Evolutionary conservation across 92 coral and sea anemone genomes (phyloP), one percentile per base, ranked within the genome.

Genomic region (Porites rus): DNA sequence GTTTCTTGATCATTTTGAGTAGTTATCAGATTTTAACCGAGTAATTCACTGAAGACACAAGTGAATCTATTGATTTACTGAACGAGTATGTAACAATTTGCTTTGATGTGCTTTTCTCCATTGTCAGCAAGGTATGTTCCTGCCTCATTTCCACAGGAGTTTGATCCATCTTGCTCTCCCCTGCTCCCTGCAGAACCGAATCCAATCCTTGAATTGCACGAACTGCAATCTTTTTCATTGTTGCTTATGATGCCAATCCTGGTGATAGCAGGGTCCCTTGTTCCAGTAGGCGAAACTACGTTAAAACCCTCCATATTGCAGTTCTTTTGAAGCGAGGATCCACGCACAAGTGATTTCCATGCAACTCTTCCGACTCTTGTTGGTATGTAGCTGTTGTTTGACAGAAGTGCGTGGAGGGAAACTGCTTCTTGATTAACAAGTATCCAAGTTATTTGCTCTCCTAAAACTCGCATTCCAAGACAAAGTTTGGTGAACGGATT

Each of bases 231-330:
- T 0, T 58, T 3, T 31, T 79, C 77, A 28, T 79, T 62, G 70
- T 86, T 70, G 24, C 72, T 61, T 2, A 86, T 62, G 58, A 86
- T 86, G 10, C 90, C 90, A 78, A 86, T 70, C 68, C 89, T 69
- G 59, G 82, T 66, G 18, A 80, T 24, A 13, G 84, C 84, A 24
- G 75, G 18, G 64, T 60, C 24, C 2, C 1, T 0, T 54, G 54
- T n/a, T 46, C 54, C 67, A 28, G 51, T 56, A 2, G 68, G 58
- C 1, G 84, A 54, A 0, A 5, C 5, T n/a, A 86, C 90, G 54
- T 86, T 86, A 51, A 86, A 86, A 10, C 90, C 90, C 43, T 86
- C 86, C 75, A 31, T 86, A 31, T 71, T 70, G 79, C 90, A 86
- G n/a, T 86, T 24, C 1, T 2, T 2, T 62, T 86, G 90, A 6